Evolutionary conservation across 2,888 invertebrate genomes (phyloP).

Genomic region (Biston stratarius): DNA sequence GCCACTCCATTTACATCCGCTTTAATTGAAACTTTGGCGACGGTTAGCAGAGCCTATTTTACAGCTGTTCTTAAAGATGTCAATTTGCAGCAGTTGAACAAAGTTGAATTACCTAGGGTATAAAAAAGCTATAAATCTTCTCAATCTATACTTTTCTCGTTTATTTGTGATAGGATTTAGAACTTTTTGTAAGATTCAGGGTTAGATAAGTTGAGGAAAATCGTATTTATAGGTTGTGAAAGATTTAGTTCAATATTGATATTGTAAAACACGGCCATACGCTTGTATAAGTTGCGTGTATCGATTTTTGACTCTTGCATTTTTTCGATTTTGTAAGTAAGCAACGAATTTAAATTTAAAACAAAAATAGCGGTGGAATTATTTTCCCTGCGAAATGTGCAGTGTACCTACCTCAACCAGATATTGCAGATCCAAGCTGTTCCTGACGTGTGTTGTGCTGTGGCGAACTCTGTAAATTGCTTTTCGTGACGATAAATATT

Average conservation of each 20-base stretch:
- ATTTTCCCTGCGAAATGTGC: constrained; percentile 69
- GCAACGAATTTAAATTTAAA: constrained; percentile 36
- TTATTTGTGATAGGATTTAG: constrained; percentile 64
- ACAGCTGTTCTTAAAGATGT: constrained; percentile 60
- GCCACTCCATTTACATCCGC: constrained; percentile 41
- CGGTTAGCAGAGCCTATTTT: constrained; percentile 49
- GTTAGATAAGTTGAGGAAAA: constrained; percentile 40
- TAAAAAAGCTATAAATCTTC: constrained; percentile 64
- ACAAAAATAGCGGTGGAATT: constrained; percentile 60
- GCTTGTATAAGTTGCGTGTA: constrained; percentile 24
- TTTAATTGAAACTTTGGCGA: constrained; percentile 48
- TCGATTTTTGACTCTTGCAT: constrained; percentile 5
- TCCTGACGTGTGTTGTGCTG: constrained; percentile 79
- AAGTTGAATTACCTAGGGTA: constrained; percentile 62
- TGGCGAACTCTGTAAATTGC: constrained; percentile 82
- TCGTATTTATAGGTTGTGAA: constrained; percentile 16
- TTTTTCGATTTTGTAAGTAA: constrained; percentile 29
- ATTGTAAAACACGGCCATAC: background rate
- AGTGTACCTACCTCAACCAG: constrained; percentile 69
- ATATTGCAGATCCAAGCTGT: constrained; percentile 78
- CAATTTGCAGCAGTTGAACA: constrained; percentile 64
- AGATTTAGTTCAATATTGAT: constrained; percentile 9
- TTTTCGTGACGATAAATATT: constrained; percentile 84
- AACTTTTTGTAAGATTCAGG: constrained; percentile 57
- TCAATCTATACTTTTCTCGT: constrained; percentile 61